Evolutionary conservation across 2,113 vertebrate species (phyloP), one percentile per base, ranked within the genome.

Genomic region (Tachysurus vachellii): DNA sequence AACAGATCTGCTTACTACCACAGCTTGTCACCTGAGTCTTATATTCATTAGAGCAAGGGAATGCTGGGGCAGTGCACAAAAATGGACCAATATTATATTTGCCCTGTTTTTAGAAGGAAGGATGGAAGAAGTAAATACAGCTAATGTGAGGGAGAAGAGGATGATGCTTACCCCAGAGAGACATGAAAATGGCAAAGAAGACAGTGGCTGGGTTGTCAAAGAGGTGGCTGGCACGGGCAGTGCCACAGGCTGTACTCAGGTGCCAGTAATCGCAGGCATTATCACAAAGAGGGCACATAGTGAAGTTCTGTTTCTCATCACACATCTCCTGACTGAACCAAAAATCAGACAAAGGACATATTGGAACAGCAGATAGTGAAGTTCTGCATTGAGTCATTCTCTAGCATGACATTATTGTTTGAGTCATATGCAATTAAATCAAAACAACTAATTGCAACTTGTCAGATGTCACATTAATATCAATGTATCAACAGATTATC

Each of bases 121-220:
- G 86, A 42, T 16, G 26, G 50, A 82, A 59, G 56, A 56, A 42
- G 47, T 26, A 44, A 10, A 31, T n/a, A 50, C 61, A 53, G 11
- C 2, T 36, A 42, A 64, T 17, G 23, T 44, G 62, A 71, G 12
- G 50, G 5, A 47, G 28, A 80, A 64, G n/a, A 82, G 3, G 7
- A 71, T 2, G 57, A n/a, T 59, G 87, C 97, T 95, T 94, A 99
- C 98, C 98, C 98, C 98, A 99, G 70, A 99, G 94, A 88, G 98
- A 99, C 98, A 99, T 99, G 90, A 99, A 99, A 91, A 99, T 93
- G 87, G 98, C 97, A 83, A 99, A 99, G 94, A 99, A 96, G 89
- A 99, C 97, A 0, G 98, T 99, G 80, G 97, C 98, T 0, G 98
- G 98, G 92, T 99, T 99, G 94, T 99, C 98, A 84, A 99, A 99